Evolutionary conservation across 1,140 invertebrate species (phyloP).

Genomic region (Harpegnathos saltator): DNA sequence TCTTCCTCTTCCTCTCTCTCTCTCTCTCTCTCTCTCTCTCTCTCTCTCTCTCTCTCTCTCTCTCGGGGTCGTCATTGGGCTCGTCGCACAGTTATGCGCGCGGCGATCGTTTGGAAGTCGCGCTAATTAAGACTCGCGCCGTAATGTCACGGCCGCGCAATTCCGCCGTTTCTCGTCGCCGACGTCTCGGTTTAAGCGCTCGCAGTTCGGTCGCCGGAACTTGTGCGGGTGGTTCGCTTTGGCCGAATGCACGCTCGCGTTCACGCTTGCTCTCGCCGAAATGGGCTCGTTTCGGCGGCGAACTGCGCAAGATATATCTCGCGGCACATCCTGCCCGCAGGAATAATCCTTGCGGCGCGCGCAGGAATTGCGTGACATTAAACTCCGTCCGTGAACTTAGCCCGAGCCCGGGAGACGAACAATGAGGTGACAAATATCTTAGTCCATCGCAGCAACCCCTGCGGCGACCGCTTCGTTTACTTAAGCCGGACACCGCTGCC

Average conservation of each 20-base stretch:
- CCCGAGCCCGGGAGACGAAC: constrained; percentile 78
- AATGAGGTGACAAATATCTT: constrained; percentile 85
- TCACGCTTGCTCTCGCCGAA: constrained; percentile 21
- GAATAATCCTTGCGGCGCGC: constrained; percentile 78
- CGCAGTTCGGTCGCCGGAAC: constrained; percentile 25
- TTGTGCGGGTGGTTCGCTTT: constrained; percentile 16
- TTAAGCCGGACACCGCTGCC: constrained; percentile 76
- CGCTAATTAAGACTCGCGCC: constrained; percentile 78
- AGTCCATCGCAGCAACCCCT: constrained; percentile 62
- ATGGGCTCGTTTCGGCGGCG: constrained; percentile 68
- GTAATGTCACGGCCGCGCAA: constrained; percentile 65
- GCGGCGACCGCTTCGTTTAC: constrained; percentile 68
- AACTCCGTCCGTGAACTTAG: constrained; percentile 81
- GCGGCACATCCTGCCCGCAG: constrained; percentile 70
- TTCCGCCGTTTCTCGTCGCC: constrained; percentile 22
- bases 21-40: too few relatives aligned
- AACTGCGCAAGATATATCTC: constrained; percentile 75
- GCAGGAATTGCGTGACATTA: constrained; percentile 85
- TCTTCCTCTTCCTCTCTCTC: too few relatives aligned
- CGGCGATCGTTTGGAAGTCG: constrained; percentile 68
- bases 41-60: too few relatives aligned
- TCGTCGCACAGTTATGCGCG: background rate
- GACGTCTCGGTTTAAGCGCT: constrained; percentile 48
- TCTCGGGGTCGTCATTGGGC: constrained; percentile 39
- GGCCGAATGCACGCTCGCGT: background rate